phyloP scores from a whole-genome alignment of 2,797 vertebrate genomes.

The Hypotaenidia okinawae region DNA sequence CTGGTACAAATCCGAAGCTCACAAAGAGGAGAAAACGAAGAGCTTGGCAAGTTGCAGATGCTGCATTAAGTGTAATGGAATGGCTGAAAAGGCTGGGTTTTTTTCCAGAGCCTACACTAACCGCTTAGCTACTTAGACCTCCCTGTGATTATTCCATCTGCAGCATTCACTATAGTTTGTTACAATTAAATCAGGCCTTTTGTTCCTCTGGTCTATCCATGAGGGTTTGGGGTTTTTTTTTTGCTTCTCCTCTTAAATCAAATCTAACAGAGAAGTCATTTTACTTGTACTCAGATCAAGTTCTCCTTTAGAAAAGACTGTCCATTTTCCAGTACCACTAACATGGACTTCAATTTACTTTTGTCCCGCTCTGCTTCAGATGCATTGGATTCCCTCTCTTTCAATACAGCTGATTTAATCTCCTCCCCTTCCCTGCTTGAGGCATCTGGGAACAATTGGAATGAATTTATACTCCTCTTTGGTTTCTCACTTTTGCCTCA shows the following conservation, averaged over 20 bases:
- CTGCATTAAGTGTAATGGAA: neutral
- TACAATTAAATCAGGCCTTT: constrained; percentile 38
- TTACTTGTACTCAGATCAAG: constrained; percentile 17
- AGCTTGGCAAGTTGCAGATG: neutral
- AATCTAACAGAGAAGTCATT: constrained; percentile 25
- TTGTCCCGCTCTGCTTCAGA: neutral
- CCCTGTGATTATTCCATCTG: neutral
- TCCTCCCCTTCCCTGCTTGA: neutral
- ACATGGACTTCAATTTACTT: constrained; percentile 26
- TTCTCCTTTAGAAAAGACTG: constrained; percentile 30
- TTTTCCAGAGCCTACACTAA: constrained; percentile 4
- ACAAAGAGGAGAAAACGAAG: neutral
- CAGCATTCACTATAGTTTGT: neutral
- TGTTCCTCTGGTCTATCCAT: neutral
- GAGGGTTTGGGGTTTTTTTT: neutral
- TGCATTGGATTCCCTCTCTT: constrained; percentile 14
- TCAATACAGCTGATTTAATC: constrained; percentile 43
- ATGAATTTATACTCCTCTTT: neutral
- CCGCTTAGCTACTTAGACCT: neutral
- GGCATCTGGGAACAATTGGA: constrained; percentile 26
- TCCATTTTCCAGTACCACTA: neutral
- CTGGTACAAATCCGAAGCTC: neutral
- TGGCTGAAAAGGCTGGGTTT: neutral
- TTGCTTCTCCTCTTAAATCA: neutral
- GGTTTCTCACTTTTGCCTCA: constrained; percentile 10